phyloP scores from a whole-genome alignment of 2,797 vertebrate genomes.

The Pampus argenteus region DNA sequence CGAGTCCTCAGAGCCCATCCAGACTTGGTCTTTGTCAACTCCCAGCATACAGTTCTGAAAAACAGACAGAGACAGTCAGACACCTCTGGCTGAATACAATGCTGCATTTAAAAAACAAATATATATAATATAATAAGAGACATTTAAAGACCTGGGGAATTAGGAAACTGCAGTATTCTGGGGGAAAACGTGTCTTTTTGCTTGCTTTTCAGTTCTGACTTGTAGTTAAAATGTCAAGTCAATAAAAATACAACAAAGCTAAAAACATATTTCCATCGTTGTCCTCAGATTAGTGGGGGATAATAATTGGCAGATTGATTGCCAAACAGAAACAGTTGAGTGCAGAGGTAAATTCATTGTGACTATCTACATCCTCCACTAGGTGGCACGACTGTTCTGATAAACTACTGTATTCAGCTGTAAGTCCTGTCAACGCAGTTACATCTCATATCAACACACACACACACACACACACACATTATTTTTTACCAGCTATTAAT shows the following conservation, averaged over 20 bases:
- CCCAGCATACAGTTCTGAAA: slow-evolving; percentile 93
- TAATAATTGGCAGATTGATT: background rate
- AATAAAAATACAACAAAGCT: too few relatives aligned
- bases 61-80: background rate
- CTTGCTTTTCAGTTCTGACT: background rate
- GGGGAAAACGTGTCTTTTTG: background rate
- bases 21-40: slow-evolving; percentile 93
- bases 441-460: background rate
- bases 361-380: slow-evolving; percentile 36
- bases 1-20: slow-evolving; percentile 95
- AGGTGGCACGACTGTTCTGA: slow-evolving; percentile 46
- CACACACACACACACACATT: too few relatives aligned
- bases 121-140: background rate
- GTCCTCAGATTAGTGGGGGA: fast-evolving
- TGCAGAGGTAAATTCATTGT: fast-evolving
- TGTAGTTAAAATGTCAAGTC: too few relatives aligned
- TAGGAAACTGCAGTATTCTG: too few relatives aligned
- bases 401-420: background rate
- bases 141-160: background rate
- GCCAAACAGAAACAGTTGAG: background rate
- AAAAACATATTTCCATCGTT: too few relatives aligned
- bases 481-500: background rate
- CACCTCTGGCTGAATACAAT: background rate
- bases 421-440: background rate
- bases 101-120: background rate